These are phyloP conservation scores for Metaphire vulgaris DNA, from an alignment of 1,140 invertebrate genomes.

Conservation along the genomic window DNA sequence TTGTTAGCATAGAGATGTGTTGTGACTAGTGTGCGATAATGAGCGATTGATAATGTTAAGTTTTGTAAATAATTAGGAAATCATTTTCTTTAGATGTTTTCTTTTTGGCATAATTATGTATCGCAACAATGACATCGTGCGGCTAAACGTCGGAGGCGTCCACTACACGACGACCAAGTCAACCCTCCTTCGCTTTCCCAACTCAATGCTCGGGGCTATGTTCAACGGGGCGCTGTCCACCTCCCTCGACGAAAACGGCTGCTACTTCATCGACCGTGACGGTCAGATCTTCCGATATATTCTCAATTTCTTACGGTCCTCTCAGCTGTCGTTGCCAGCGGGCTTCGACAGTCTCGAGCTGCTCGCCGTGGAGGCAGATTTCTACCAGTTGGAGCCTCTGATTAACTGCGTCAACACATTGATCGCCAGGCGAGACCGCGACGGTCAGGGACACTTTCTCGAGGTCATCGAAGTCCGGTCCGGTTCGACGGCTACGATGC, in stretches of 20 bases:
- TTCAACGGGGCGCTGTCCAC: constrained; percentile 32
- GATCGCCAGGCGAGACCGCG: constrained; percentile 3
- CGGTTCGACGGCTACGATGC: constrained; percentile 46
- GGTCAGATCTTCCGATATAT: constrained; percentile 33
- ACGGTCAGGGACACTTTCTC: constrained; percentile 31
- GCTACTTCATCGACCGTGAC: constrained; percentile 35
- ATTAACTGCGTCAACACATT: constrained; percentile 13
- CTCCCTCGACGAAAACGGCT: constrained; percentile 30
- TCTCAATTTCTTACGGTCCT: constrained; percentile 33
- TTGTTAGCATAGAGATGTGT: no score
- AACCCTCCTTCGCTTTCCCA: constrained; percentile 31
- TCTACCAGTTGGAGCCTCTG: constrained; percentile 34
- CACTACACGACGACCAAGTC: constrained; percentile 33
- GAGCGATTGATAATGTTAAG: not conserved
- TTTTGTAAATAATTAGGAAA: not conserved
- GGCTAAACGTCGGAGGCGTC: constrained; percentile 34
- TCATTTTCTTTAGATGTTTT: not conserved
- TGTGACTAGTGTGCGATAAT: no score
- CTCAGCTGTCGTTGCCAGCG: constrained; percentile 31
- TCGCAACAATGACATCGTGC: constrained; percentile 6
- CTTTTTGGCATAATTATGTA: not conserved
- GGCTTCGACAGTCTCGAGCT: constrained; percentile 30
- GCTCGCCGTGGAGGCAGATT: constrained; percentile 32
- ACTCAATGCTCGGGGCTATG: constrained; percentile 36
- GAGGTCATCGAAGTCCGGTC: constrained; percentile 45